phyloP scores from a whole-genome alignment of 1,140 invertebrate genomes.

The Drosophila punjabiensis region DNA sequence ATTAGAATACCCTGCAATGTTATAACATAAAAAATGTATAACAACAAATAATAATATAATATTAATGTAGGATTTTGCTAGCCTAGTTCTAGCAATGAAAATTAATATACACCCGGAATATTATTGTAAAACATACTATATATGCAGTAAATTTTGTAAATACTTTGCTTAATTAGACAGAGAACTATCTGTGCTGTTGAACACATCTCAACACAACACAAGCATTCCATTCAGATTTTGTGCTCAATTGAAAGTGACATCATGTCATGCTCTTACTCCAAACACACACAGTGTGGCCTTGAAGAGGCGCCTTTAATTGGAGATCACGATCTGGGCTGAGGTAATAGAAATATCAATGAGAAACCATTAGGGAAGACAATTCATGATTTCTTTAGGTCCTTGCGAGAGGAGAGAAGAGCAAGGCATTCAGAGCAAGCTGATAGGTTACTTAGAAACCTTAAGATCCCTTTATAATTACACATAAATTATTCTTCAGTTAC shows the following conservation, averaged over 20 bases:
- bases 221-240: constrained; percentile 16
- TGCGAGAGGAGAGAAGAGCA: too few species aligned
- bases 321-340: constrained; percentile 31
- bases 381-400: background rate
- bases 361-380: background rate
- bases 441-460: too few species aligned
- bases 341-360: background rate
- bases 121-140: background rate
- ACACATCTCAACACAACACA: background rate
- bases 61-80: background rate
- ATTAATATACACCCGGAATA: background rate
- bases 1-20: too few species aligned
- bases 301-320: constrained; percentile 28
- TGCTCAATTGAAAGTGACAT: constrained; percentile 56
- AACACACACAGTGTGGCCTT: constrained; percentile 13
- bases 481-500: background rate
- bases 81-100: background rate
- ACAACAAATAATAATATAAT: too few species aligned
- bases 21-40: too few species aligned
- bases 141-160: background rate
- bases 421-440: too few species aligned
- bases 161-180: constrained; percentile 4
- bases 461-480: background rate
- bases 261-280: constrained; percentile 18
- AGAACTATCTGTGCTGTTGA: background rate